phyloP scores from a whole-genome alignment of 1,140 invertebrate species.

The Drosophila equinoxialis region DNA sequence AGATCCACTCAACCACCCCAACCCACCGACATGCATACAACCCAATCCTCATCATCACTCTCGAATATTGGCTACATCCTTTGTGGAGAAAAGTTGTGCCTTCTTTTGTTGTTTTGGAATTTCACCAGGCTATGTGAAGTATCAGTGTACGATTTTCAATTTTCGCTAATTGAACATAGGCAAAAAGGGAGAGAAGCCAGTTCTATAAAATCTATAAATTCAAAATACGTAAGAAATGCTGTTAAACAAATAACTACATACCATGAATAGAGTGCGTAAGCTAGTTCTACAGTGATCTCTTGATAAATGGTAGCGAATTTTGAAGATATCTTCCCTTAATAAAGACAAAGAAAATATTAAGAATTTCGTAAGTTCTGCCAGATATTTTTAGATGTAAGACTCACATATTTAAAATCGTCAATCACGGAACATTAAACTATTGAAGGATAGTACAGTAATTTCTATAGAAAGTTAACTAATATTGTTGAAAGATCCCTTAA shows the following conservation, averaged over 20 bases:
- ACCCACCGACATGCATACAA: background rate
- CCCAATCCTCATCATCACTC: conserved; percentile 36
- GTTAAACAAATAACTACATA: background rate
- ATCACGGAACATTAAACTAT: too few species aligned
- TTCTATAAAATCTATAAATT: background rate
- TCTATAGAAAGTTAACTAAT: too few species aligned
- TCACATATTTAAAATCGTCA: too few species aligned
- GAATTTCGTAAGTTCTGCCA: too few species aligned
- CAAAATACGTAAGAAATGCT: background rate
- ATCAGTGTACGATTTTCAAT: conserved; percentile 4
- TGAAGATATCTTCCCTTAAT: too few species aligned
- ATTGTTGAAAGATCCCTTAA: too few species aligned
- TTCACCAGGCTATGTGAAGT: background rate
- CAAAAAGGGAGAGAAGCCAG: background rate
- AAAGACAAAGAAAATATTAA: too few species aligned
- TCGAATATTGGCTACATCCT: conserved; percentile 54
- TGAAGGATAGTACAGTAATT: too few species aligned
- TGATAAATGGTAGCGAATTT: too few species aligned
- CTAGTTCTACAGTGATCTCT: too few species aligned
- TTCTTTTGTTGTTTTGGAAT: background rate
- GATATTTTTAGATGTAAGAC: too few species aligned
- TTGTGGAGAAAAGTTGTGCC: conserved; percentile 16
- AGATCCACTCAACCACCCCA: background rate
- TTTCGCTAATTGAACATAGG: conserved; percentile 8
- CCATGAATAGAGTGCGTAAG: too few species aligned